These are phyloP conservation scores for Cladorhizidae sp. DNA, from an alignment of 37 sponge, comb jelly and placozoan genomes.

Conservation along the genomic window DNA sequence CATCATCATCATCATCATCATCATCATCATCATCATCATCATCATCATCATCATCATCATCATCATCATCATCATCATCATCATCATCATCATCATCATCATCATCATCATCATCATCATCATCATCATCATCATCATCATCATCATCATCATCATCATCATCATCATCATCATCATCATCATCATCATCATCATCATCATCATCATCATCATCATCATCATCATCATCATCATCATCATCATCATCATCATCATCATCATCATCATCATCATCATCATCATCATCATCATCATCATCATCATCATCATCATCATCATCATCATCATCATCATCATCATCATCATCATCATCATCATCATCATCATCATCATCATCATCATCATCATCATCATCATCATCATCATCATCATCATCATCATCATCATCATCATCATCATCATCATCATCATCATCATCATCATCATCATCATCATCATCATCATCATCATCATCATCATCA, in stretches of 20 bases:
- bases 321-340: not conserved
- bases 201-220: not conserved
- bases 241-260: not conserved
- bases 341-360: not conserved
- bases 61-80: not conserved
- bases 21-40: not conserved
- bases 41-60: not conserved
- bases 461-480: constrained; percentile 2
- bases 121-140: constrained; percentile 2
- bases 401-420: not conserved
- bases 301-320: not conserved
- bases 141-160: not conserved
- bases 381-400: constrained; percentile 4
- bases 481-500: not conserved
- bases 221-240: constrained; percentile 4
- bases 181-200: not conserved
- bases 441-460: not conserved
- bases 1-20: not conserved
- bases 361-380: not conserved
- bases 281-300: not conserved
- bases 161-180: not conserved
- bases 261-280: constrained; percentile 2
- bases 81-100: constrained; percentile 2
- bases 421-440: constrained; percentile 2
- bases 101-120: constrained; percentile 2